Base-by-base conservation (phyloP, 2,888 invertebrate genomes). In the Brachyptera putata region DNA sequence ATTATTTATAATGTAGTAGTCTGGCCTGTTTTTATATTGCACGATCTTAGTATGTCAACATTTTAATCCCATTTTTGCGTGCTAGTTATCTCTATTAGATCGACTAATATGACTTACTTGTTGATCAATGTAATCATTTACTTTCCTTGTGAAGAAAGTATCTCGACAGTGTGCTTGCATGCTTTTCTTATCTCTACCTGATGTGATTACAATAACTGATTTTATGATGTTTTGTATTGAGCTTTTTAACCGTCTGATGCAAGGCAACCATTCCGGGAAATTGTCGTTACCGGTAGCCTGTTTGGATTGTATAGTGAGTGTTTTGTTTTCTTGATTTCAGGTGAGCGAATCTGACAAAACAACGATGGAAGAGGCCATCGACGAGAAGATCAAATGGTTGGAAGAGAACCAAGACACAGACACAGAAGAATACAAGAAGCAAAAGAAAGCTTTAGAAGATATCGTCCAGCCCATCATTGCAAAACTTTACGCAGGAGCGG, bases 381-480 rank as follows among this genome's bases (percentile, higher is more conserved):
- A 97, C 62, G 95, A 93, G 68, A 89, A 94, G 67, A 97, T 99
- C 75, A 95, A 96, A 72, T 99, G 98, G 98, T 79, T 99, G 65
- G 97, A 99, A 76, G 88, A 90, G 67, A 96, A 99, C 77, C 89
- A 89, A 70, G 95, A 95, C 70, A 90, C 91, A 0, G 95, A 95
- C 63, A 82, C 89, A 0, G 94, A 95, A 69, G 94, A 95, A 62
- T 92, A 91, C 79, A 93, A 94, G 76, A 89, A 89, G 71, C 93
- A 96, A 74, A 97, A 91, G 86, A 96, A 97, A 75, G 88, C 93
- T 67, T 79, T 99, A 56, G 95, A 97, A 74, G 91, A 92, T 68
- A 84, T 96, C 36, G 95, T 96, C 0, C 95, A 97, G 74, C 99
- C 99, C 7, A 98, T 99, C 73, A 92, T 98, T 72, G 88, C 94